Evolutionary conservation across 2,888 invertebrate genomes (phyloP).

Genomic region (Temnothorax unifasciatus): DNA sequence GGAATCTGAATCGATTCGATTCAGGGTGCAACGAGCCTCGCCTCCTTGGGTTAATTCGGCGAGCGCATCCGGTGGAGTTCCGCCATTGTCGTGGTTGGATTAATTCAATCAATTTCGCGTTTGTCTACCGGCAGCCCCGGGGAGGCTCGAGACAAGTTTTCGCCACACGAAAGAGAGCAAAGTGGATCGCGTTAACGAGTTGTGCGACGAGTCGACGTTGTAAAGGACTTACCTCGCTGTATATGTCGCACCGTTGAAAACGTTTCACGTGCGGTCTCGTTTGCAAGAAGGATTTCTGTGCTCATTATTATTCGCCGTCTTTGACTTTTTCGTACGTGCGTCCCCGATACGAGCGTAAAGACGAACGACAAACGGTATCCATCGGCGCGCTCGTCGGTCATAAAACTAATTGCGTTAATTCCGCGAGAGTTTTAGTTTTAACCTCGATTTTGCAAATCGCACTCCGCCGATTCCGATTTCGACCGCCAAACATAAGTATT

Average conservation of each 20-base stretch:
- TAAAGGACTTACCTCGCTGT: neutral
- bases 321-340: constrained; percentile 75
- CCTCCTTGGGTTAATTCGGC: constrained; percentile 1
- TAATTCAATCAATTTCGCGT: neutral
- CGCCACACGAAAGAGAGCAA: constrained; percentile 1
- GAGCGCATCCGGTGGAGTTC: neutral
- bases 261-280: constrained; percentile 35
- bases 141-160: neutral
- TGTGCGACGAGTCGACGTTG: neutral
- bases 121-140: neutral
- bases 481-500: neutral
- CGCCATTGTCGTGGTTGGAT: neutral
- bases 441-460: neutral
- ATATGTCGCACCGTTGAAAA: constrained; percentile 9
- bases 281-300: constrained; percentile 26
- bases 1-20: constrained; percentile 17
- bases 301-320: constrained; percentile 73
- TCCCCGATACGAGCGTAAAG: constrained; percentile 72
- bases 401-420: constrained; percentile 62
- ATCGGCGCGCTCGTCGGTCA: constrained; percentile 54
- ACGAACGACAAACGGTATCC: constrained; percentile 76
- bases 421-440: neutral
- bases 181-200: constrained; percentile 35
- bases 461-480: neutral
- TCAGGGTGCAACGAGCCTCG: neutral